phyloP scores from a whole-genome alignment of 2,888 invertebrate genomes.

The Hemithea aestivaria region DNA sequence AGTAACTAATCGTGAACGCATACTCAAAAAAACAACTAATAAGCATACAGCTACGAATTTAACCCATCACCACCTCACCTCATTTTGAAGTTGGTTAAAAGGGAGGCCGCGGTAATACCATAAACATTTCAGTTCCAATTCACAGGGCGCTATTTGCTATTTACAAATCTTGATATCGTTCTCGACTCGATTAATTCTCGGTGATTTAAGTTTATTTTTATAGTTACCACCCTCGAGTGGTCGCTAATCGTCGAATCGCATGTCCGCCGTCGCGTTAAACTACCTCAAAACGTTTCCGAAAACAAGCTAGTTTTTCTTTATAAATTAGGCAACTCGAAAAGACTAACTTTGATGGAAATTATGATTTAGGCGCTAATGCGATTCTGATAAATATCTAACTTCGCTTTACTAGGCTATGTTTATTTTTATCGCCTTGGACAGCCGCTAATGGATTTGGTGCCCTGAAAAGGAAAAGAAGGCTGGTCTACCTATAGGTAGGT shows the following conservation, averaged over 20 bases:
- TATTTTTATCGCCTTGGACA: slow-evolving; percentile 23
- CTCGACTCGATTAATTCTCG: slow-evolving; percentile 23
- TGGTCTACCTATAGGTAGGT: too few species aligned
- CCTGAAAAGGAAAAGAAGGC: slow-evolving; percentile 33
- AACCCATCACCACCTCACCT: too few species aligned
- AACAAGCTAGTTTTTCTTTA: slow-evolving; percentile 58
- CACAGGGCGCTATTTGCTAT: slow-evolving; percentile 16
- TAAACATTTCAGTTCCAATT: slow-evolving; percentile 6
- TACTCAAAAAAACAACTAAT: too few species aligned
- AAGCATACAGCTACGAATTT: too few species aligned
- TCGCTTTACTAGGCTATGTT: slow-evolving; percentile 29
- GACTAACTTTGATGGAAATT: slow-evolving; percentile 36
- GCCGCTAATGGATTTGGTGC: slow-evolving; percentile 15
- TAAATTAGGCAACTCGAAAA: slow-evolving; percentile 46
- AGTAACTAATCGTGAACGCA: too few species aligned
- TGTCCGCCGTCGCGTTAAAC: slow-evolving; percentile 52
- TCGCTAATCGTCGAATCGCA: slow-evolving; percentile 62
- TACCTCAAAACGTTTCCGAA: slow-evolving; percentile 68
- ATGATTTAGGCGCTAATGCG: slow-evolving; percentile 47
- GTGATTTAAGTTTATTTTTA: slow-evolving; percentile 40
- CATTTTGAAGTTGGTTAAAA: too few species aligned
- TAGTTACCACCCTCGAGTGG: slow-evolving; percentile 34
- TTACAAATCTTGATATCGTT: slow-evolving; percentile 22
- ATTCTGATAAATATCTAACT: slow-evolving; percentile 38
- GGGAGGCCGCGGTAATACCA: too few species aligned